Evolutionary conservation across 2,797 vertebrate species (phyloP).

Genomic region (Enteromius paludinosus): DNA sequence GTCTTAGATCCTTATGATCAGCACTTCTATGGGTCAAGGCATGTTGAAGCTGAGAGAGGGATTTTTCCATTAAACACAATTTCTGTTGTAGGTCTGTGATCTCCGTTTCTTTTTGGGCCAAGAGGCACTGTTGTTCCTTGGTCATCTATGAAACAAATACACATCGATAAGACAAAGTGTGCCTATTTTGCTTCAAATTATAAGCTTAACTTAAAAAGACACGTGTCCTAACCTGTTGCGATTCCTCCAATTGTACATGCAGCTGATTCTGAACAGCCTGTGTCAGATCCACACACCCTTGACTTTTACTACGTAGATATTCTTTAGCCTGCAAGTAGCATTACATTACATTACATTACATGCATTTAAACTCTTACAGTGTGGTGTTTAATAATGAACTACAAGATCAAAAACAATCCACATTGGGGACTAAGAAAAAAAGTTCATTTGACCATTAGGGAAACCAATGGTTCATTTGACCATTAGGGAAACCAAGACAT

Average conservation of each 20-base stretch:
- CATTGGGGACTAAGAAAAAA: background rate
- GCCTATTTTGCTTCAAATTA: background rate
- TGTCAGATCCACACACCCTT: slow-evolving; percentile 62
- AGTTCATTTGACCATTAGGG: background rate
- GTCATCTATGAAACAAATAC: slow-evolving; percentile 34
- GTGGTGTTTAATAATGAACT: background rate
- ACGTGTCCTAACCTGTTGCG: slow-evolving; percentile 58
- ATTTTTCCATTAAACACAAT: slow-evolving; percentile 58
- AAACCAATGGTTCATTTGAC: background rate
- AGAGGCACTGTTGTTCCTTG: slow-evolving; percentile 51
- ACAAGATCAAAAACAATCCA: background rate
- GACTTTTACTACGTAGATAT: slow-evolving; percentile 75
- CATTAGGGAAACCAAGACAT: background rate
- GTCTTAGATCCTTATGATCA: slow-evolving; percentile 13
- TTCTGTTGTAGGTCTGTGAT: slow-evolving; percentile 67
- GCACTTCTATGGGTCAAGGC: slow-evolving; percentile 49
- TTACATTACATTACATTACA: background rate
- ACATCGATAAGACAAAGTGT: background rate
- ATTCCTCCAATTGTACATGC: slow-evolving; percentile 64
- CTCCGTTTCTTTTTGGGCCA: slow-evolving; percentile 61
- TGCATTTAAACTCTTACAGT: background rate
- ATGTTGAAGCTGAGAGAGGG: slow-evolving; percentile 59
- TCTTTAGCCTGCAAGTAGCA: slow-evolving; percentile 74
- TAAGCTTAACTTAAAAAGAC: background rate
- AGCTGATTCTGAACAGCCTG: slow-evolving; percentile 64